A percentile compares a stretch with the other conserved stretches of the same genome.
These are phyloP conservation scores for Drosophila rubida DNA, from an alignment of 2,888 invertebrate species.

Conservation along the genomic window DNA sequence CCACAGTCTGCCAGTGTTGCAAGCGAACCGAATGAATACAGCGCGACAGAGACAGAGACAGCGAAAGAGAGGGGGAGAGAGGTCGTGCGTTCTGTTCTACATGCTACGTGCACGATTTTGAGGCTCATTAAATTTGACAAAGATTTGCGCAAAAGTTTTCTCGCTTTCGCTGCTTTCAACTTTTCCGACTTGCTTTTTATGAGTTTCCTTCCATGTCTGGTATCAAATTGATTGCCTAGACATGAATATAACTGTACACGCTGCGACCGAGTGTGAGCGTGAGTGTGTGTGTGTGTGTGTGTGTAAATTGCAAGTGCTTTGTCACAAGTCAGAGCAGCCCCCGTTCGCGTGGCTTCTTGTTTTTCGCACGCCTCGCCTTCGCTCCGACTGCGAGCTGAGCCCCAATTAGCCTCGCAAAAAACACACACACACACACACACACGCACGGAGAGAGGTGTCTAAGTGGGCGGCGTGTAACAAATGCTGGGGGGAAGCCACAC, in stretches of 20 bases:
- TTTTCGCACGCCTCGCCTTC: neutral
- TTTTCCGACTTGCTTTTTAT: slow-evolving; percentile 57
- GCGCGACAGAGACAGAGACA: neutral
- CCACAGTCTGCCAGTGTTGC: neutral
- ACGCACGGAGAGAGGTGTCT: neutral
- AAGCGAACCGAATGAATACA: too few relatives aligned
- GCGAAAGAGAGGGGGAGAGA: neutral
- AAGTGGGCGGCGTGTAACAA: slow-evolving; percentile 22
- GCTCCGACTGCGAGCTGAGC: slow-evolving; percentile 8
- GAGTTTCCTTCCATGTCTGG: slow-evolving; percentile 51
- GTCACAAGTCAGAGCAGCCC: slow-evolving; percentile 42
- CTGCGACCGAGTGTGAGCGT: too few relatives aligned
- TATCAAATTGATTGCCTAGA: slow-evolving; percentile 70
- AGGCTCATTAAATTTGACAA: slow-evolving; percentile 79
- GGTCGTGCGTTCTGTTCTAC: neutral
- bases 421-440: neutral
- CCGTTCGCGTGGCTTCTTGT: neutral
- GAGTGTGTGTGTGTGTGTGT: slow-evolving; percentile 6
- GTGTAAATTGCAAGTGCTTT: slow-evolving; percentile 55
- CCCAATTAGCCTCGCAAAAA: slow-evolving; percentile 46
- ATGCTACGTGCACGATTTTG: slow-evolving; percentile 60
- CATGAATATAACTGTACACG: slow-evolving; percentile 20
- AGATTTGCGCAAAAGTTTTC: slow-evolving; percentile 69
- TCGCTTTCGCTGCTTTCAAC: slow-evolving; percentile 46
- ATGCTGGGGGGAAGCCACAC: slow-evolving; percentile 7